phyloP scores from a whole-genome alignment of 1,140 invertebrate species.

The Pogonognathellus flavescens region DNA sequence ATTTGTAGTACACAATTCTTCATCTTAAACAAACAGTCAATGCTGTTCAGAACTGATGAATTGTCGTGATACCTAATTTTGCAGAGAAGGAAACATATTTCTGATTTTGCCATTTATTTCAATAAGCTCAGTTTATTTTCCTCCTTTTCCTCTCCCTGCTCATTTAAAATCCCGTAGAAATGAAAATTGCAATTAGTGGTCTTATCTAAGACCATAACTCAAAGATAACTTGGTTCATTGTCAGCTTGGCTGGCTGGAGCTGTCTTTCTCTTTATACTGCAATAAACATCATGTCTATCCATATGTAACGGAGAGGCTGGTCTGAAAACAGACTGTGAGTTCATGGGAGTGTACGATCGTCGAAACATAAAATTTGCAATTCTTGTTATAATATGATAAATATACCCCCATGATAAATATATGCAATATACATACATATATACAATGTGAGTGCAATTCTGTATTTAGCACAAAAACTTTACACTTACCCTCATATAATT shows the following conservation, averaged over 20 bases:
- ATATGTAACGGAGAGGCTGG: conserved; percentile 29
- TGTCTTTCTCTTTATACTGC: conserved; percentile 28
- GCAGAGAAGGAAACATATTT: not conserved
- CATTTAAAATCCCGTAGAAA: conserved; percentile 29
- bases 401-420: too few species aligned
- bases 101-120: not conserved
- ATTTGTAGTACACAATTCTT: not conserved
- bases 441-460: too few species aligned
- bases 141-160: conserved; percentile 29
- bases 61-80: too few species aligned
- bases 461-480: too few species aligned
- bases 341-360: conserved; percentile 1
- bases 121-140: conserved; percentile 5
- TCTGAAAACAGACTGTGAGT: conserved; percentile 37
- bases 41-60: too few species aligned
- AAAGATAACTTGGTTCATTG: conserved; percentile 28
- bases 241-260: conserved; percentile 40
- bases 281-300: conserved; percentile 30
- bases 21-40: too few species aligned
- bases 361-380: conserved; percentile 32
- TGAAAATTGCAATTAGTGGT: conserved; percentile 29
- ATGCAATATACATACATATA: too few species aligned
- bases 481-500: too few species aligned
- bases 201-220: conserved; percentile 39
- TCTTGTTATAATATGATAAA: not conserved